phyloP scores from a whole-genome alignment of 2,888 invertebrate species.

The Plusia festucae region DNA sequence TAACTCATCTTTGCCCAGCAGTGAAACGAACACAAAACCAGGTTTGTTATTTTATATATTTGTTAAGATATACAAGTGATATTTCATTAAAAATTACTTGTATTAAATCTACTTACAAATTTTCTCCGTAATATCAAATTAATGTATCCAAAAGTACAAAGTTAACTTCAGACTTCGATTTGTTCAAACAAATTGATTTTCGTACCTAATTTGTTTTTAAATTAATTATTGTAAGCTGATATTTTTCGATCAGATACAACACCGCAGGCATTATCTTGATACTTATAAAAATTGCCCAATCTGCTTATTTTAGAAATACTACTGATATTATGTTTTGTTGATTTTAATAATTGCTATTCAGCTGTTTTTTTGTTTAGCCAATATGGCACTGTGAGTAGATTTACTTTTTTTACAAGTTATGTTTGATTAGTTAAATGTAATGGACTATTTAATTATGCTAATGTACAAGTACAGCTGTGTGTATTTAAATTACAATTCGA shows the following conservation, averaged over 20 bases:
- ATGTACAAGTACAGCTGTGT: too few species aligned
- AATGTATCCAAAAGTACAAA: conserved; percentile 17
- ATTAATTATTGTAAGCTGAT: conserved; percentile 30
- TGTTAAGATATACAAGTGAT: too few species aligned
- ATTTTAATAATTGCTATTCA: conserved; percentile 12
- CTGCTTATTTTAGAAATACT: conserved; percentile 13
- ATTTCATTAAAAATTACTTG: not conserved
- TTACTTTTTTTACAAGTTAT: conserved; percentile 3
- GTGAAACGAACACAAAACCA: too few species aligned
- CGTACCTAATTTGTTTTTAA: conserved; percentile 31
- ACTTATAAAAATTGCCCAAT: conserved; percentile 12
- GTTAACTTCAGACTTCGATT: conserved; percentile 22
- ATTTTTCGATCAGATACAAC: conserved; percentile 39
- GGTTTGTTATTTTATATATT: too few species aligned
- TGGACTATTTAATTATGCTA: too few species aligned
- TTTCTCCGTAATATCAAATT: not conserved
- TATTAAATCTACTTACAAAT: not conserved
- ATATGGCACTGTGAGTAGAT: too few species aligned
- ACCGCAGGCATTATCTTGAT: conserved; percentile 23
- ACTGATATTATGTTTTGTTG: not conserved
- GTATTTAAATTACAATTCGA: too few species aligned
- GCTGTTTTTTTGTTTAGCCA: conserved; percentile 17
- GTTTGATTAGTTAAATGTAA: not conserved
- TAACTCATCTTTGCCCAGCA: too few species aligned
- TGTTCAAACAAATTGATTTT: conserved; percentile 28